Conservation (phyloP, 2,113 vertebrate species). For the Thunnus thynnus region DNA sequence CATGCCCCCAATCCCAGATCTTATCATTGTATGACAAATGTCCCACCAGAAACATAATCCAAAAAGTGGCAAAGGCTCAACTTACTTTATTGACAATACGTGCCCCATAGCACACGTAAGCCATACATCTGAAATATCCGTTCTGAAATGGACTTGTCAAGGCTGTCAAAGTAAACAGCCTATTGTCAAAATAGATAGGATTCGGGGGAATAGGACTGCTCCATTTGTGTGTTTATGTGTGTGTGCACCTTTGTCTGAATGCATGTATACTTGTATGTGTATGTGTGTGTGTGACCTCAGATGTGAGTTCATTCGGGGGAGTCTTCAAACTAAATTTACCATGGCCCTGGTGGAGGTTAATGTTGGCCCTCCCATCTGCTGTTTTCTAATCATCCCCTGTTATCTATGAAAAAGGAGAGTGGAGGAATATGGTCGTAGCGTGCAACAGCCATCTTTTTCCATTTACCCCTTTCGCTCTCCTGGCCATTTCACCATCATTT, state of each 20-base stretch:
- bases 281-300: conserved; percentile 33
- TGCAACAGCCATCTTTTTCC: conserved; percentile 79
- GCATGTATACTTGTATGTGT: not conserved
- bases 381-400: conserved; percentile 82
- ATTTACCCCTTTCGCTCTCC: conserved; percentile 78
- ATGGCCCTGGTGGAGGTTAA: conserved; percentile 65
- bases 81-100: conserved; percentile 14
- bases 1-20: conserved; percentile 2
- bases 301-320: conserved; percentile 49
- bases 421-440: conserved; percentile 57
- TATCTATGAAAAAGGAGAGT: conserved; percentile 79
- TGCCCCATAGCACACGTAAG: not conserved
- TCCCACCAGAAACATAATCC: conserved; percentile 13
- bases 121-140: conserved; percentile 38
- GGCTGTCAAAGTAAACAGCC: conserved; percentile 37
- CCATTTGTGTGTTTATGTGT: conserved; percentile 39
- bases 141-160: conserved; percentile 51
- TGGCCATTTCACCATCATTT: conserved; percentile 84
- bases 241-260: conserved; percentile 20
- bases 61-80: conserved; percentile 17
- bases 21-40: conserved; percentile 4
- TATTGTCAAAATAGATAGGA: conserved; percentile 40
- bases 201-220: conserved; percentile 37
- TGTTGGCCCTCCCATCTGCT: conserved; percentile 68
- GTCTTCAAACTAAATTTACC: conserved; percentile 64